A percentile compares a stretch with the other conserved stretches of the same genome.
These are phyloP conservation scores for Cataglyphis albicans DNA, from an alignment of 2,888 invertebrate species.

Conservation along the genomic window DNA sequence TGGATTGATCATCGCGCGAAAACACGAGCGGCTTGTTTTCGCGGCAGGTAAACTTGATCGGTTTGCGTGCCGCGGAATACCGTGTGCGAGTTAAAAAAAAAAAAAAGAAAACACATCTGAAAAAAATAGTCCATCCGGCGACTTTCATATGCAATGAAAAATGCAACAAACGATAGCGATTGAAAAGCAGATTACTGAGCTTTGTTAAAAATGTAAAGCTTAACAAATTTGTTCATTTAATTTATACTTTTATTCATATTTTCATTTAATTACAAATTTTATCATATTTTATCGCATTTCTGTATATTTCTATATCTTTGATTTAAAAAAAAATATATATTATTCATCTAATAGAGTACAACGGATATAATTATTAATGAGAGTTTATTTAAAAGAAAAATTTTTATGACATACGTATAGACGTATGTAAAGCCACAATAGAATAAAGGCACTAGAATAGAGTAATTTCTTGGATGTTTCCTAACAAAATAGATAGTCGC, in stretches of 20 bases:
- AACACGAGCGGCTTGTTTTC: slow-evolving; percentile 75
- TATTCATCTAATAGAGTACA: not conserved
- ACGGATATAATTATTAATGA: not conserved
- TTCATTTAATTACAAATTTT: not conserved
- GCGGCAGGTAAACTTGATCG: slow-evolving; percentile 71
- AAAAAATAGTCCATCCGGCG: slow-evolving; percentile 31
- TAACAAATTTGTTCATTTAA: not conserved
- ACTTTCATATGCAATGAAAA: slow-evolving; percentile 22
- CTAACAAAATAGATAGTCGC: slow-evolving; percentile 37
- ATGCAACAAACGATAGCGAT: not conserved
- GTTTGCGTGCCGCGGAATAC: slow-evolving; percentile 53
- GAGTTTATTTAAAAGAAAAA: not conserved
- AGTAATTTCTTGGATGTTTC: slow-evolving; percentile 23
- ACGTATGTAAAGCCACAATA: not conserved
- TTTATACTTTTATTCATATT: slow-evolving; percentile 8
- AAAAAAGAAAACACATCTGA: slow-evolving; percentile 49
- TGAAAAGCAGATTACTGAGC: not conserved
- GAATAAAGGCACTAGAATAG: not conserved
- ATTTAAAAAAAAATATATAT: not conserved
- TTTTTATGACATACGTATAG: not conserved
- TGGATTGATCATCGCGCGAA: slow-evolving; percentile 76
- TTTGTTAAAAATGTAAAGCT: not conserved
- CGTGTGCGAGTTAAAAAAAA: slow-evolving; percentile 45
- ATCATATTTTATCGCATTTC: not conserved
- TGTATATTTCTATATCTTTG: not conserved